Evolutionary conservation across 2,113 vertebrate genomes (phyloP).

Genomic region (Crotophaga sulcirostris): DNA sequence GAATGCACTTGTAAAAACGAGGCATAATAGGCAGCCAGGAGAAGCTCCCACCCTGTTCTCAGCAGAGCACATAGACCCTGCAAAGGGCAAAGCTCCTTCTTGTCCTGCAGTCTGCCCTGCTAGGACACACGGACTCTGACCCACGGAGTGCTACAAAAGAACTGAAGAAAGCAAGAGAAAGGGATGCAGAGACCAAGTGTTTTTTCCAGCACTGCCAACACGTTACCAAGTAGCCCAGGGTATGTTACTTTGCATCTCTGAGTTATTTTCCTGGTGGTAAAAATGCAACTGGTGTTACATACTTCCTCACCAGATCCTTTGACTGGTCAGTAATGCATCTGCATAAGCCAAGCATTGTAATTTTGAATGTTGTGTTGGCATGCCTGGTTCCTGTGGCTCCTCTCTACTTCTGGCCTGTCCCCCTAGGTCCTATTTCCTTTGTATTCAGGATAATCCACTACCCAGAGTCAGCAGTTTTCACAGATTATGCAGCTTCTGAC

Average conservation of each 20-base stretch:
- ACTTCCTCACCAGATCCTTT: neutral
- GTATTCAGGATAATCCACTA: neutral
- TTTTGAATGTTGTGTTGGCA: neutral
- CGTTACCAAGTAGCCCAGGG: neutral
- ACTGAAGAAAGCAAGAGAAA: neutral
- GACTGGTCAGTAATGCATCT: neutral
- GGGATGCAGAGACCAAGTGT: neutral
- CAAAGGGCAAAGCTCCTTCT: neutral
- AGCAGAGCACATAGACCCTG: neutral
- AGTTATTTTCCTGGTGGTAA: neutral
- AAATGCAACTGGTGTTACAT: neutral
- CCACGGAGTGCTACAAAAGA: neutral
- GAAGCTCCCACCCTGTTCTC: neutral
- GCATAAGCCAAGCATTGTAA: neutral
- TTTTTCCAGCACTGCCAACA: neutral
- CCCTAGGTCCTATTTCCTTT: neutral
- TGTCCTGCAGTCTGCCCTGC: neutral
- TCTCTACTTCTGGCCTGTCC: neutral
- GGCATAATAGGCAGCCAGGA: neutral
- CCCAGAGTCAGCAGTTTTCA: neutral
- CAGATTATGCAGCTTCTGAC: conserved; percentile 15
- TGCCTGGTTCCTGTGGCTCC: neutral
- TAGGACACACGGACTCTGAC: neutral
- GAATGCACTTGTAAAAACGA: neutral
- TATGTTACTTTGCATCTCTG: neutral